Conservation (phyloP, 2,113 vertebrate genomes). For the Sebastes schlegelii region DNA sequence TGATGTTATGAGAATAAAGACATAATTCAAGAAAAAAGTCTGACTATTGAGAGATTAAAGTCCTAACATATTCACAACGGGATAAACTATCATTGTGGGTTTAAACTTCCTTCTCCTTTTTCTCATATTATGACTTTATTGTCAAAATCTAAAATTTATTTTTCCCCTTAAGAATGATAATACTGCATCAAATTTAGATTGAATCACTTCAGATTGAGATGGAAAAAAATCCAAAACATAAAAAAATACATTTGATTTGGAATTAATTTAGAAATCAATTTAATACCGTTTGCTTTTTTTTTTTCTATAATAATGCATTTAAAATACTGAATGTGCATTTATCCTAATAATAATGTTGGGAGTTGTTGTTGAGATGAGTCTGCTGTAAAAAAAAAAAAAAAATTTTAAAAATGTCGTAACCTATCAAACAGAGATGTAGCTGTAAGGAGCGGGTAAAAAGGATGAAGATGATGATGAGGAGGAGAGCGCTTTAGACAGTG, state of each 20-base stretch:
- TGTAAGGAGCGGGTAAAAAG: not conserved
- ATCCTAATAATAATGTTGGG: not conserved
- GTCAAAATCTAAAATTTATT: not conserved
- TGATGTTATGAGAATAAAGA: no score
- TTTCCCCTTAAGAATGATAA: not conserved
- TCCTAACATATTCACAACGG: no score
- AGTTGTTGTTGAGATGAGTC: not conserved
- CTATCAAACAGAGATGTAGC: not conserved
- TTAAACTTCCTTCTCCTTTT: not conserved
- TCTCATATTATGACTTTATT: not conserved
- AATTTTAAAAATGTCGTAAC: not conserved
- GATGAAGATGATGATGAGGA: not conserved
- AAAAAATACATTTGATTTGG: not conserved
- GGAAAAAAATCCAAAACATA: not conserved
- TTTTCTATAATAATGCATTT: not conserved
- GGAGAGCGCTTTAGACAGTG: slow-evolving; percentile 26
- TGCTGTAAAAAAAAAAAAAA: not conserved
- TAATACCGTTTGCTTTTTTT: not conserved
- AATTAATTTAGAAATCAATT: not conserved
- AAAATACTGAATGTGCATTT: not conserved
- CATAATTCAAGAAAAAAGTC: no score
- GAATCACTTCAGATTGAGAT: not conserved
- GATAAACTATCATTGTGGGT: not conserved
- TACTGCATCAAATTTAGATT: not conserved
- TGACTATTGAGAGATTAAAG: not conserved